These are phyloP conservation scores for Drosophila bunnanda DNA, from an alignment of 2,888 invertebrate genomes.

Conservation along the genomic window DNA sequence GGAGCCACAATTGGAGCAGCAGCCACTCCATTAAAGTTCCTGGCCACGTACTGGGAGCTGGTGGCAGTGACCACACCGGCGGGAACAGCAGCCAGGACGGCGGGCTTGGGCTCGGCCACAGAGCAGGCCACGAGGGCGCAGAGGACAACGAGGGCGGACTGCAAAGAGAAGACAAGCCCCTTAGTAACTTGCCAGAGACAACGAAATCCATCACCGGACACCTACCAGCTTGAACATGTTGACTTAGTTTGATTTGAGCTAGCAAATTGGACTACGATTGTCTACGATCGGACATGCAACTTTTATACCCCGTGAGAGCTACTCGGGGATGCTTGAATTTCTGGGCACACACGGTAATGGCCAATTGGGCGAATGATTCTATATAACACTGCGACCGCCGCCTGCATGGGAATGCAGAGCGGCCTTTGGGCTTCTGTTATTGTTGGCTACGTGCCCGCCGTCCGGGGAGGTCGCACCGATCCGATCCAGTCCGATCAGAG, in stretches of 20 bases:
- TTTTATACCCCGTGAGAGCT: slow-evolving; percentile 70
- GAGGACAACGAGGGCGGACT: slow-evolving; percentile 84
- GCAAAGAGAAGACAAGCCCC: slow-evolving; percentile 18
- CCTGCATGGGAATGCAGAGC: slow-evolving; percentile 48
- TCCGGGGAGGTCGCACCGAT: slow-evolving; percentile 34
- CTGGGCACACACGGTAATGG: slow-evolving; percentile 41
- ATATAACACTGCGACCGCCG: slow-evolving; percentile 12
- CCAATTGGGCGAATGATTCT: slow-evolving; percentile 35
- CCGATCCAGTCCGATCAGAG: neutral
- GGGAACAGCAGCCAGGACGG: slow-evolving; percentile 79
- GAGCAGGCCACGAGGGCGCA: slow-evolving; percentile 84
- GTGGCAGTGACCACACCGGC: slow-evolving; percentile 85
- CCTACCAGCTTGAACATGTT: slow-evolving; percentile 82
- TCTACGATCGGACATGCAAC: slow-evolving; percentile 29
- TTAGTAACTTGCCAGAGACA: neutral
- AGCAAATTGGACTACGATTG: slow-evolving; percentile 67
- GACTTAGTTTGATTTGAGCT: slow-evolving; percentile 56
- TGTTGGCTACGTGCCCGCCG: slow-evolving; percentile 59
- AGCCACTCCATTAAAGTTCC: slow-evolving; percentile 86
- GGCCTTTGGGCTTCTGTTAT: slow-evolving; percentile 34
- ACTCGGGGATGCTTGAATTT: slow-evolving; percentile 43
- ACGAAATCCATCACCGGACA: slow-evolving; percentile 45
- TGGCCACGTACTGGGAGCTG: slow-evolving; percentile 87
- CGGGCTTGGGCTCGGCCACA: slow-evolving; percentile 85
- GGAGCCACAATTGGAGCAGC: slow-evolving; percentile 69